Evolutionary conservation across 2,888 invertebrate genomes (phyloP), one percentile per base, ranked within the genome.

Genomic region (Andrena bucephala): DNA sequence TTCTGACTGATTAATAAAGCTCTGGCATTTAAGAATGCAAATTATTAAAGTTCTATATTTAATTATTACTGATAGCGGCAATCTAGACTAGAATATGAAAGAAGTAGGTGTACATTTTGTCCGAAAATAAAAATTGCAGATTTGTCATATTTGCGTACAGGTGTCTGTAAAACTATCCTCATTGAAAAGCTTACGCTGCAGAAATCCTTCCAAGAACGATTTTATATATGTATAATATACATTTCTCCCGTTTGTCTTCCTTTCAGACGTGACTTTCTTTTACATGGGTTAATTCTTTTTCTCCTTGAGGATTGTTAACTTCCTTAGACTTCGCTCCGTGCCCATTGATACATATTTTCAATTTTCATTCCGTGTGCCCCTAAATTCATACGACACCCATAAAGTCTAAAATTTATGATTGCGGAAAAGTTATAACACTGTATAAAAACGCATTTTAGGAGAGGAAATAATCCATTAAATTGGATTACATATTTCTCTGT

Each of bases 251-350:
- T 62, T 70, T 31, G 27, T 36, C 74, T 36, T 16, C 13, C 5
- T 1, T 13, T 8, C 42, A 52, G 24, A 68, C 60, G 60, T 74
- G 66, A 81, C 69, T 80, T 80, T 20, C 63, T 50, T 65, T 69
- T 57, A 16, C 36, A 10, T 16, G n/a, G 67, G 36, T 59, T 78
- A 81, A 81, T 81, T 27, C 20, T 42, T 5, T 27, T n/a, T 16
- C 24, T 13, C 24, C 65, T 42, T 8, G n/a, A 29, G 20, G 60
- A 78, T 71, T 54, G 33, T 24, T 62, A 70, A 48, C 66, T 81
- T 36, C 48, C 66, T 63, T 70, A 24, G 42, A 71, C 66, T n/a
- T 59, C 24, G 24, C 54, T 68, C 42, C n/a, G 24, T 27, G 27
- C 29, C 50, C 36, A 33, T 33, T 73, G 65, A 33, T 59, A 69